These are phyloP conservation scores for Drosophila mayaguana DNA, from an alignment of 2,888 invertebrate species.

Conservation along the genomic window DNA sequence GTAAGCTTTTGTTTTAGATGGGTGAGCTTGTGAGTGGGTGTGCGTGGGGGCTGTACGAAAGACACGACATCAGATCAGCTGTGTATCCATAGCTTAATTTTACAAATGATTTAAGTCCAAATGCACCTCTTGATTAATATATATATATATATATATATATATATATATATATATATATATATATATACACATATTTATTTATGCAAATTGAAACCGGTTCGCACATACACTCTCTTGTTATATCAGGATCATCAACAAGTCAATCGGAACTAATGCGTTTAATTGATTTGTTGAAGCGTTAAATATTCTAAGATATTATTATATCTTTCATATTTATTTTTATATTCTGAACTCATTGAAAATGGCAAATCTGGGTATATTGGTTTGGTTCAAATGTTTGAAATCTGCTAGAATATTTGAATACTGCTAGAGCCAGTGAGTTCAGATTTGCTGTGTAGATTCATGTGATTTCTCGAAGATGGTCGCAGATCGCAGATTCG, in stretches of 20 bases:
- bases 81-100: neutral
- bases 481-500: no score
- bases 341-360: no score
- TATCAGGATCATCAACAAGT: slow-evolving; percentile 23
- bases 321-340: no score
- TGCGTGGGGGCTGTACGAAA: neutral
- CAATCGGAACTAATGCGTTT: slow-evolving; percentile 41
- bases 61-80: slow-evolving; percentile 1
- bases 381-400: no score
- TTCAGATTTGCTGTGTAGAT: no score
- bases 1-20: neutral
- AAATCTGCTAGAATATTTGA: no score
- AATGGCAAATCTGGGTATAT: no score
- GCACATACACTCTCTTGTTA: neutral
- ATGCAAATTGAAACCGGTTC: neutral
- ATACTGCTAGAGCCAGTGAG: no score
- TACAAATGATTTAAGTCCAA: neutral
- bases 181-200: neutral
- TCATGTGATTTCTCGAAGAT: no score
- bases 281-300: slow-evolving; percentile 32
- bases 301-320: slow-evolving; percentile 11
- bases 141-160: no score
- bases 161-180: no score
- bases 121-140: no score
- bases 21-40: neutral